Conservation (phyloP, 2,797 vertebrate species). For the Erpetoichthys calabaricus region DNA sequence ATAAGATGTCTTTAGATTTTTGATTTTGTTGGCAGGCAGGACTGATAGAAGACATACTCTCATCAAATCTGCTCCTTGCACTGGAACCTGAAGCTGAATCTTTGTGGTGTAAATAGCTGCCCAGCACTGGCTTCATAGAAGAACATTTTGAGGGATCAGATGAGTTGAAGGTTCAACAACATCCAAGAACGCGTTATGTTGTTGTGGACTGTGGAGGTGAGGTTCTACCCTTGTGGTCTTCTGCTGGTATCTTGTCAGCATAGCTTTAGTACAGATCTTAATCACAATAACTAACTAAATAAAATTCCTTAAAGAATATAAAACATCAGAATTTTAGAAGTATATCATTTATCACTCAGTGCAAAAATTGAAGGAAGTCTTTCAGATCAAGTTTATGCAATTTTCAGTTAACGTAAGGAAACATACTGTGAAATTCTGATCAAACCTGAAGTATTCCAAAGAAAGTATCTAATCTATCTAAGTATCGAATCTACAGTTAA, state of each 20-base stretch:
- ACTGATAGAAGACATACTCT: constrained; percentile 15
- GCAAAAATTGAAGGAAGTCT: no score
- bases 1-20: background rate
- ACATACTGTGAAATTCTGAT: no score
- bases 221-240: background rate
- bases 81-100: constrained; percentile 25
- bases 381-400: no score
- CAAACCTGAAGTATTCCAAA: no score
- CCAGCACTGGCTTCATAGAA: constrained; percentile 16
- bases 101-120: constrained; percentile 22
- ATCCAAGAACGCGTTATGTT: constrained; percentile 21
- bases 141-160: constrained; percentile 5
- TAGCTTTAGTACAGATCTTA: no score
- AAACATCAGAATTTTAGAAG: no score
- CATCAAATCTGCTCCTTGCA: constrained; percentile 22
- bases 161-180: constrained; percentile 18
- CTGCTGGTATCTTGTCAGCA: background rate
- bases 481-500: no score
- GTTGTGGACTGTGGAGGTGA: constrained; percentile 26
- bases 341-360: no score
- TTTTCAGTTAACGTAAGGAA: no score
- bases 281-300: no score
- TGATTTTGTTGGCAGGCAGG: constrained; percentile 19
- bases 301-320: no score
- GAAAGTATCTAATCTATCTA: no score